Base-by-base conservation (phyloP, 2,888 invertebrate species). In the Magallana nippona region DNA sequence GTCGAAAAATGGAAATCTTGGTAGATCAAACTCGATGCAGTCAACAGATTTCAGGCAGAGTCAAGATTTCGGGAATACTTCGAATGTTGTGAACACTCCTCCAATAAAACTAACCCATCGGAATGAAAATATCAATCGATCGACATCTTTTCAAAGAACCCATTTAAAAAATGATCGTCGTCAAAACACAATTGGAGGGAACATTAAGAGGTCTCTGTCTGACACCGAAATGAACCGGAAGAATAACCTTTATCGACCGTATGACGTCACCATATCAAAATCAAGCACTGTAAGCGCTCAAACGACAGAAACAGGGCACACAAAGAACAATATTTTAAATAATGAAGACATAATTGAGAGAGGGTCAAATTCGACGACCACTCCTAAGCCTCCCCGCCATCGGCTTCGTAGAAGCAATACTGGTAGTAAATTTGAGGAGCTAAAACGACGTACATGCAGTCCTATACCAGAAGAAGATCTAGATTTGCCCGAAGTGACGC, bases 401-500 rank as follows among this genome's bases (percentile, higher is more conserved):
- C 78, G 55, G 44, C 55, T 56, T 44, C 78, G n/a, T 13, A 19
- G 11, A 78, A 78, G 71, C 27, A 32, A 44, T 19, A 78, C 22
- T 3, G 78, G 19, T 11, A 55, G n/a, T 56, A 78, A 19, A 17
- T 78, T 78, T 56, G 55, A 55, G 10, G 78, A 78, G 10, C 55
- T 78, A 55, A 44, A 55, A n/a, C 44, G 78, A 55, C 44, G 55
- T 44, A 55, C 78, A 17, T 78, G 78, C 55, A 78, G 78, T 78
- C 78, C 78, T n/a, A 78, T 78, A 10, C 19, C 55, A 55, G 78
- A 78, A 78, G 78, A 78, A 78, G 78, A 44, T 22, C 22, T 63
- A 78, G 78, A 44, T 22, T 63, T 63, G 22, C 22, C 22, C 22
- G 63, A 63, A 13, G 27, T 63, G 63, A 63, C 27, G 63, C 22